Conservation (phyloP, 2,797 vertebrate genomes). For the Eidolon dupreanum region DNA sequence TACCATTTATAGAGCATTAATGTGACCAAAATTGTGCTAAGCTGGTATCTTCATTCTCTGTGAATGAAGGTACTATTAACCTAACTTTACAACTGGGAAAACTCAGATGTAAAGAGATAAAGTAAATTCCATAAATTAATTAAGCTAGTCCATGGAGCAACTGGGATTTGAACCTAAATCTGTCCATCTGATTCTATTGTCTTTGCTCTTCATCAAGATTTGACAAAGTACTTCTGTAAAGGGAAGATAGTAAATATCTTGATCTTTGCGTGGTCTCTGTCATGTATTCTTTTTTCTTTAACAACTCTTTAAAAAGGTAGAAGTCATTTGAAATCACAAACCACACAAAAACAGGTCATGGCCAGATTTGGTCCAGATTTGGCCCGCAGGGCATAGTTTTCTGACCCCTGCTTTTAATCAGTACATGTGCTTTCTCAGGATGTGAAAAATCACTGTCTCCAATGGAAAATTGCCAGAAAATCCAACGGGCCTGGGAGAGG, state of each 20-base stretch:
- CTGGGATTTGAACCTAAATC: not conserved
- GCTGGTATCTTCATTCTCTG: not conserved
- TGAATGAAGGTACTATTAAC: not conserved
- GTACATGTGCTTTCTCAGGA: not conserved
- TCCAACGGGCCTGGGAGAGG: not conserved
- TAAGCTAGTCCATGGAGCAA: not conserved
- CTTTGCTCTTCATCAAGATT: not conserved
- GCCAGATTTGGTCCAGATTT: not conserved
- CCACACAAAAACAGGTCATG: not conserved
- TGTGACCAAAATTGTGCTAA: not conserved
- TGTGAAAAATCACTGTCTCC: not conserved
- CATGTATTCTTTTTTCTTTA: not conserved
- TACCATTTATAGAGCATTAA: not conserved
- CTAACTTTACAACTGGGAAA: not conserved
- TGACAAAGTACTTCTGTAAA: not conserved
- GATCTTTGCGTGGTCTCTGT: not conserved
- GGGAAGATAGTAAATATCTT: not conserved
- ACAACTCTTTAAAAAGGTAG: not conserved
- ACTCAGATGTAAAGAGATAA: not conserved
- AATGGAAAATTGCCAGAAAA: not conserved
- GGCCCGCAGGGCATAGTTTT: not conserved
- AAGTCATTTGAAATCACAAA: slow-evolving; percentile 22
- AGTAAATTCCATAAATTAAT: not conserved
- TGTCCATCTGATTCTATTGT: not conserved
- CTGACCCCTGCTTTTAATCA: not conserved